A percentile compares a stretch with the other conserved stretches of the same genome.
Evolutionary conservation across 2,797 vertebrate genomes (phyloP).

Genomic region (Avahi laniger): DNA sequence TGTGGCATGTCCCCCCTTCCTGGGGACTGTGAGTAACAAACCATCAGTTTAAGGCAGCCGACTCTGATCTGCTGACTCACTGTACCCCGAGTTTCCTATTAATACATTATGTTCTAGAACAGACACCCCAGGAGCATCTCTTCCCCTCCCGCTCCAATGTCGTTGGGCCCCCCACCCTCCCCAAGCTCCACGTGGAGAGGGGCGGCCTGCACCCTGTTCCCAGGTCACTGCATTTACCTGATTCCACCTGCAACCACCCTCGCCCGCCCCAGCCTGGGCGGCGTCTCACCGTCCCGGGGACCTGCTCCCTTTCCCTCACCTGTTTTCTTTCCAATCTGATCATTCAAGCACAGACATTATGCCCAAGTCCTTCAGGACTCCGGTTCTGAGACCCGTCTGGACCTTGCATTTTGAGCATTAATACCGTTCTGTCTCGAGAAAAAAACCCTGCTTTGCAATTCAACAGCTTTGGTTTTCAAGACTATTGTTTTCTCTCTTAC

Average conservation of each 20-base stretch:
- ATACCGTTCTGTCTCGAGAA: neutral
- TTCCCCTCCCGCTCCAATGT: accelerated
- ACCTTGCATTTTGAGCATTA: neutral
- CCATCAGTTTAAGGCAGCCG: neutral
- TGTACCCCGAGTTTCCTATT: neutral
- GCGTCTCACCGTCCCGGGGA: neutral
- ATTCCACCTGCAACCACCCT: too few species aligned
- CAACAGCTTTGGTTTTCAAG: neutral
- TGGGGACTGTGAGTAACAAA: neutral
- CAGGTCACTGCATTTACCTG: neutral
- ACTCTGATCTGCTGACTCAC: neutral
- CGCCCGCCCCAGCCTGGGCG: neutral
- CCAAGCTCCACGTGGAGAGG: neutral
- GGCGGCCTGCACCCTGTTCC: too few species aligned
- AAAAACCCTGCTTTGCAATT: neutral
- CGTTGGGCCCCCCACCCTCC: accelerated
- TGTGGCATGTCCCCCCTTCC: accelerated
- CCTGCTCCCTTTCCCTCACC: neutral
- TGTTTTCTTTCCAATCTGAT: neutral
- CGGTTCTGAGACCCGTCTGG: neutral
- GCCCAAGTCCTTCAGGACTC: neutral
- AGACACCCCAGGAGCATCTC: neutral
- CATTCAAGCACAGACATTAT: neutral
- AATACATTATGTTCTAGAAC: neutral
- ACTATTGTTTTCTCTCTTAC: neutral